These are phyloP conservation scores for Tolmerus cingulatus DNA, from an alignment of 2,888 invertebrate species.

Conservation along the genomic window DNA sequence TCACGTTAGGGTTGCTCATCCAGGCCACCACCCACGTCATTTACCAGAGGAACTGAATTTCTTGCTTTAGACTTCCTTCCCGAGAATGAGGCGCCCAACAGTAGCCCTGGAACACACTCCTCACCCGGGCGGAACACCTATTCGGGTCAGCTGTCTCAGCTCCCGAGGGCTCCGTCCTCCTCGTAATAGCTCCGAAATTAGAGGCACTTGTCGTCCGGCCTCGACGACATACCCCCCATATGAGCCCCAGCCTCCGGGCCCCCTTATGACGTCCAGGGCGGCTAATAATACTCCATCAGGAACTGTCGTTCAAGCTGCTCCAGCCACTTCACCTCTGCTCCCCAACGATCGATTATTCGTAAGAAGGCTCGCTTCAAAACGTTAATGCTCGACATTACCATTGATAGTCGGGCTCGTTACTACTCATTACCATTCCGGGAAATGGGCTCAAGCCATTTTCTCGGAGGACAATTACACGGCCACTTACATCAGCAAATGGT, in stretches of 20 bases:
- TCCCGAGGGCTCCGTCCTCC: background rate
- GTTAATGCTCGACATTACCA: constrained; percentile 9
- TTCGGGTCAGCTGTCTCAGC: background rate
- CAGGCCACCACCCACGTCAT: background rate
- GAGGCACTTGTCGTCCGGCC: background rate
- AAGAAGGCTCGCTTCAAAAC: background rate
- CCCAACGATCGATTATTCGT: background rate
- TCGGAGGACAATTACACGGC: background rate
- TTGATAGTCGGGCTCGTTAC: constrained; percentile 28
- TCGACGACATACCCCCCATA: background rate
- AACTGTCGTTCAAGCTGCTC: background rate
- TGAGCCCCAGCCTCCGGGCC: background rate
- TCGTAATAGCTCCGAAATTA: background rate
- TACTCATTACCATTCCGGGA: constrained; percentile 20
- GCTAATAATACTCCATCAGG: constrained; percentile 8
- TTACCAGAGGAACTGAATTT: background rate
- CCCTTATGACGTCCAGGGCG: background rate
- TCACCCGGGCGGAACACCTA: background rate
- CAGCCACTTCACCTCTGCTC: background rate
- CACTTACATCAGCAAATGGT: background rate
- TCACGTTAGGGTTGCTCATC: background rate
- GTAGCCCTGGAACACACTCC: background rate
- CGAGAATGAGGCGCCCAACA: background rate
- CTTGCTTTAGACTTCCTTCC: background rate
- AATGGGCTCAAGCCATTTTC: background rate